Base-by-base conservation (phyloP, 1,140 invertebrate genomes). In the Drosophila guanche region DNA sequence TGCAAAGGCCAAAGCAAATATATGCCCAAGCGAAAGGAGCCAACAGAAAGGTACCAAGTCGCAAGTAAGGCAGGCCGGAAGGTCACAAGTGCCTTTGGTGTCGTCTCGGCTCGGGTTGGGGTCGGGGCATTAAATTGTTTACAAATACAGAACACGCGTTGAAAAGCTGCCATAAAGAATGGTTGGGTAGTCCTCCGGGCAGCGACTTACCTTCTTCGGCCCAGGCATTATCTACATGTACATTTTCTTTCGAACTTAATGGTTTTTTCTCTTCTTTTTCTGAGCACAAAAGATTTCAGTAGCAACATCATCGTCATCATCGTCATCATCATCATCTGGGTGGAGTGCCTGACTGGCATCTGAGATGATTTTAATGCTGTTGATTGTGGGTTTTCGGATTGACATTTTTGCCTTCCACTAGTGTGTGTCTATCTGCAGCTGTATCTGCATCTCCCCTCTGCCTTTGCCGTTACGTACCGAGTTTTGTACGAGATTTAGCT, bases 131-230 rank as follows among this genome's bases (percentile, higher is more conserved):
- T 41, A 71, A 79, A 84, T 86, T 85, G 81, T 85, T 85, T 80
- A 86, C 80, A 80, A 73, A 85, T 62, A 77, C 73, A 77, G 76
- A 80, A 85, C 80, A 85, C 80, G 80, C 78, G 80, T 85, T 79
- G 80, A 62, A 71, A 69, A 73, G 61, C 60, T 71, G 70, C 63
- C 65, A 66, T 70, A 70, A 66, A 69, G 50, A 56, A 54, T 43
- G n/a, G 22, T 5, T 2, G 40, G 16, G 52, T 41, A 61, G 56
- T 68, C 69, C 58, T 50, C 23, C 59, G 29, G 65, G 59, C 62
- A 56, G 69, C 62, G 60, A 63, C 72, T 86, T 63, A 84, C 76
- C 80, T 86, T 86, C 71, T 23, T 37, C 41, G 16, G 16, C 16
- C 16, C 16, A 20, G 16, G 16, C 16, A 20, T 20, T 20, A 20